phyloP scores from a whole-genome alignment of 2,797 vertebrate genomes.

The Pitangus sulphuratus region DNA sequence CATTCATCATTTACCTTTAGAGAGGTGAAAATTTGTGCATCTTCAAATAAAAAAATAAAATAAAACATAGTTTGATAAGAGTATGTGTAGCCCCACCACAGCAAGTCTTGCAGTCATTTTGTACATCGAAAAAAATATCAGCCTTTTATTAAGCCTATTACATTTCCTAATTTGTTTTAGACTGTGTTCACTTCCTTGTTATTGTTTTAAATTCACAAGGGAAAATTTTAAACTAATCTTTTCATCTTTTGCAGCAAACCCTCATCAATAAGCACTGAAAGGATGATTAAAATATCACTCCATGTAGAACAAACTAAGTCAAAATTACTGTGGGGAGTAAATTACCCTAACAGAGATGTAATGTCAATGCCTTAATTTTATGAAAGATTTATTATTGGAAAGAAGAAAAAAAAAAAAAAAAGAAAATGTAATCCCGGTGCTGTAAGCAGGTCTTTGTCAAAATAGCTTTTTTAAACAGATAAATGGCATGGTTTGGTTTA shows the following conservation, averaged over 20 bases:
- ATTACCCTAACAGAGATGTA: conserved; percentile 74
- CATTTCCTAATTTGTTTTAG: conserved; percentile 72
- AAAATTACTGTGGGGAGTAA: conserved; percentile 77
- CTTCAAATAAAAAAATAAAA: not conserved
- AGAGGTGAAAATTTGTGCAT: not conserved
- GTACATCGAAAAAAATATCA: conserved; percentile 15
- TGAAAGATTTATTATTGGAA: conserved; percentile 68
- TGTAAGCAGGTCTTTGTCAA: conserved; percentile 36
- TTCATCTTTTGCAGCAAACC: conserved; percentile 74
- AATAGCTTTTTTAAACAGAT: conserved; percentile 8
- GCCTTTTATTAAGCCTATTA: conserved; percentile 65
- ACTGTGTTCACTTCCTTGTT: conserved; percentile 65
- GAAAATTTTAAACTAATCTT: conserved; percentile 81
- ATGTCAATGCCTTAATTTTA: conserved; percentile 70
- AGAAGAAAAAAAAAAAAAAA: not conserved
- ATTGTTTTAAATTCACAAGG: conserved; percentile 76
- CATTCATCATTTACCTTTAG: not conserved
- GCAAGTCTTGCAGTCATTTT: not conserved
- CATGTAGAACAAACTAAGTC: conserved; percentile 76
- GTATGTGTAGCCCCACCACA: not conserved
- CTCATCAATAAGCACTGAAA: conserved; percentile 80
- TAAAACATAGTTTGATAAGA: not conserved
- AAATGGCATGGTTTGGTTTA: not conserved
- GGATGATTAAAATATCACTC: conserved; percentile 79
- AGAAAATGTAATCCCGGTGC: not conserved